A percentile compares a stretch with the other conserved stretches of the same genome.
These are phyloP conservation scores for Alosa alosa DNA, from an alignment of 2,113 vertebrate species.

Conservation along the genomic window DNA sequence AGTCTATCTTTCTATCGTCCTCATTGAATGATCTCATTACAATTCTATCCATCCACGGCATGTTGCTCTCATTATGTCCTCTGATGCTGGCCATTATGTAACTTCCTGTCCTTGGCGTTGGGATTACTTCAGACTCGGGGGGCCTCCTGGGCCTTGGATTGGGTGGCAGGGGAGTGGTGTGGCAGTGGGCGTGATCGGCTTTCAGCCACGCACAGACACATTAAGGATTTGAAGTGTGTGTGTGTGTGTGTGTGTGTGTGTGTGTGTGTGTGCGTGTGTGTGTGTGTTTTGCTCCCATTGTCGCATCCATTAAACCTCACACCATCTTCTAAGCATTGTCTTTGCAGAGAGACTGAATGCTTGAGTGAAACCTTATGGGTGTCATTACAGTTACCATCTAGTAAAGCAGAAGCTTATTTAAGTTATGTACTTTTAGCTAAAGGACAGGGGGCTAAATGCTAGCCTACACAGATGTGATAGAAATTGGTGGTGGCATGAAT, in stretches of 20 bases:
- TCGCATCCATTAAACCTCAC: background rate
- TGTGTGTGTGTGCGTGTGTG: no score
- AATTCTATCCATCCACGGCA: conserved; percentile 21
- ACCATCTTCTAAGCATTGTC: background rate
- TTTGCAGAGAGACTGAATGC: no score
- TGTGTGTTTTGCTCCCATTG: background rate
- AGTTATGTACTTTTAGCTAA: background rate
- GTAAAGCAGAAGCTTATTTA: background rate
- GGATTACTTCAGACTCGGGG: background rate
- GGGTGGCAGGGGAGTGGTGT: background rate
- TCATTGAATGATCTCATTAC: conserved; percentile 36
- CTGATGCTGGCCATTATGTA: conserved; percentile 24
- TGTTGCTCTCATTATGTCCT: conserved; percentile 28
- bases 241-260: no score
- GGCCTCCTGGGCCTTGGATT: background rate
- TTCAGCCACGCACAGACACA: background rate
- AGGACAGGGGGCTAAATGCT: background rate
- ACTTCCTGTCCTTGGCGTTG: conserved; percentile 21
- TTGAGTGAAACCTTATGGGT: no score
- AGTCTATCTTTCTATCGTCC: background rate
- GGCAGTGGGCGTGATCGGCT: background rate
- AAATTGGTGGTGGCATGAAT: background rate
- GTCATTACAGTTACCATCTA: no score
- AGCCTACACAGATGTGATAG: background rate
- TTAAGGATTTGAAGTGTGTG: background rate